Evolutionary conservation across 2,113 vertebrate genomes (phyloP).

Genomic region (Anser cygnoides): DNA sequence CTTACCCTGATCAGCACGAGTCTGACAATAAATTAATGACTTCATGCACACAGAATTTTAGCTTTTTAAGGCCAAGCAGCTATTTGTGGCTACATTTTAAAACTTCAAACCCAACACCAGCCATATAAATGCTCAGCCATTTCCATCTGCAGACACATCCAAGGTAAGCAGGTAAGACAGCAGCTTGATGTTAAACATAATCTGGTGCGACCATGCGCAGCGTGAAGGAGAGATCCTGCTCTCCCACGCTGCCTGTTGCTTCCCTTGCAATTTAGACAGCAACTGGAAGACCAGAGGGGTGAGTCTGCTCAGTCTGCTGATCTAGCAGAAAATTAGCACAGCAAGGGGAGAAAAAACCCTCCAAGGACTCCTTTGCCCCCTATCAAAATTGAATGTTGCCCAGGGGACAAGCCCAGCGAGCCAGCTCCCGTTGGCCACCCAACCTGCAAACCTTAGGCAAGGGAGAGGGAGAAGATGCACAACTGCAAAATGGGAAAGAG

Average conservation of each 20-base stretch:
- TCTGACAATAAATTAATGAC: neutral
- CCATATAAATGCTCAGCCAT: neutral
- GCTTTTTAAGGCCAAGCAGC: neutral
- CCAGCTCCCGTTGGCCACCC: fast-evolving
- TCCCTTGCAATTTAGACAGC: neutral
- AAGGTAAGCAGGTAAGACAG: neutral
- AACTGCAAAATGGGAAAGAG: neutral
- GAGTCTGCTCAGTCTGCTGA: neutral
- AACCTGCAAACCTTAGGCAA: neutral
- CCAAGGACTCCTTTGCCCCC: neutral
- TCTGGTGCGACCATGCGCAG: neutral
- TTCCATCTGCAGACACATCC: neutral
- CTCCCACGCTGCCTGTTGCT: neutral
- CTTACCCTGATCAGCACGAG: fast-evolving
- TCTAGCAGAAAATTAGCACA: neutral
- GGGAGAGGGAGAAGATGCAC: neutral
- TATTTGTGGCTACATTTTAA: neutral
- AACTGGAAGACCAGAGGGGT: neutral
- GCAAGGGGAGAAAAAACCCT: neutral
- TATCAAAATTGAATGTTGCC: neutral
- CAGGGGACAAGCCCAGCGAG: neutral
- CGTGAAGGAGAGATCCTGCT: neutral
- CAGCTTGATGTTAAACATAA: neutral
- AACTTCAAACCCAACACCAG: neutral
- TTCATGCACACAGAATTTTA: neutral